These are phyloP conservation scores for Drosophila parabipectinata DNA, from an alignment of 1,140 invertebrate genomes.

Conservation along the genomic window DNA sequence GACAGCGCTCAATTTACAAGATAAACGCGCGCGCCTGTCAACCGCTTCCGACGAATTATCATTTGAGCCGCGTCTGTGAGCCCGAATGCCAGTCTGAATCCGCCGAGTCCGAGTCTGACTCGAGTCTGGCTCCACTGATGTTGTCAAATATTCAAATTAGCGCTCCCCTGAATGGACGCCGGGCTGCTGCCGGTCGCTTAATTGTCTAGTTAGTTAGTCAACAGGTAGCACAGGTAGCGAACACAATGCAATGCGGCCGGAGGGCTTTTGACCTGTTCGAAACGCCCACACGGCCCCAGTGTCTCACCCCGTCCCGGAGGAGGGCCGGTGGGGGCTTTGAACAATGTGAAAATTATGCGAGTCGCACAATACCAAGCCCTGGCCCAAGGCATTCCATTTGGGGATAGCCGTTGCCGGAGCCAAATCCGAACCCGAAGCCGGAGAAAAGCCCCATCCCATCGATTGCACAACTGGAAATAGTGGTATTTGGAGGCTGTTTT, in stretches of 20 bases:
- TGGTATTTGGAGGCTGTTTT: background rate
- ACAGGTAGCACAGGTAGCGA: constrained; percentile 37
- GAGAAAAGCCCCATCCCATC: constrained; percentile 29
- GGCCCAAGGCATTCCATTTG: background rate
- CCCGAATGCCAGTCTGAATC: constrained; percentile 3
- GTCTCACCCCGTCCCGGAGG: background rate
- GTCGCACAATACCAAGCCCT: constrained; percentile 30
- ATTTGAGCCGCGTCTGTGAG: constrained; percentile 36
- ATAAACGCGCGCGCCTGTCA: constrained; percentile 77
- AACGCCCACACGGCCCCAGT: constrained; percentile 54
- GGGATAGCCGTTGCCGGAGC: background rate
- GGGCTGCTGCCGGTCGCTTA: constrained; percentile 60
- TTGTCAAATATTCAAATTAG: constrained; percentile 78
- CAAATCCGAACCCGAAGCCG: background rate
- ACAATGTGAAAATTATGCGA: constrained; percentile 75
- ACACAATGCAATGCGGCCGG: constrained; percentile 48
- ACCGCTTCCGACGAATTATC: constrained; percentile 77
- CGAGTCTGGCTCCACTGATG: constrained; percentile 32
- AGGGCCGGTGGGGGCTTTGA: constrained; percentile 25
- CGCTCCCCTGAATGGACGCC: constrained; percentile 56
- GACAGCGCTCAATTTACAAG: constrained; percentile 70
- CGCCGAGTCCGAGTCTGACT: constrained; percentile 9
- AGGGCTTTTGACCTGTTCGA: constrained; percentile 59
- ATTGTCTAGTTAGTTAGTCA: constrained; percentile 64
- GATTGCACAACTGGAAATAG: constrained; percentile 44